Evolutionary conservation across 2,797 vertebrate species (phyloP).

Genomic region (Apogon talboti): DNA sequence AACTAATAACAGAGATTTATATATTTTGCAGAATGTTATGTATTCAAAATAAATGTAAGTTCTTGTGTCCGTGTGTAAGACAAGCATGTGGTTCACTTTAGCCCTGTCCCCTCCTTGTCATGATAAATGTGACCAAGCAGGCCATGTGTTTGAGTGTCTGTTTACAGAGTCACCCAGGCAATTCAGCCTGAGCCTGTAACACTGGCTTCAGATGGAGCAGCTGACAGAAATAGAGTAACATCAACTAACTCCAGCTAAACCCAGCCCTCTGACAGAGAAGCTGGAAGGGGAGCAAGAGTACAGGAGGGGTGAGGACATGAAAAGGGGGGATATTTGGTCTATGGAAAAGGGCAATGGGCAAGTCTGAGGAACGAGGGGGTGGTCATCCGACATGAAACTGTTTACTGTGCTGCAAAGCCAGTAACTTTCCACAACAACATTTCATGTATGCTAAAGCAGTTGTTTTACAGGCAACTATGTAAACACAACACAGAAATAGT

Average conservation of each 20-base stretch:
- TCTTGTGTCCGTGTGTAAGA: conserved; percentile 15
- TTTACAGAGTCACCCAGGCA: conserved; percentile 70
- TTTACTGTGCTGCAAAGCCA: conserved; percentile 31
- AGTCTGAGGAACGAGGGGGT: conserved; percentile 15
- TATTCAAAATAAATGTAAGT: conserved; percentile 4
- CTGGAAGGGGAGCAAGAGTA: conserved; percentile 15
- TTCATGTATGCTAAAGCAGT: conserved; percentile 7
- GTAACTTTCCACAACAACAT: conserved; percentile 42
- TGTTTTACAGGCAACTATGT: no score
- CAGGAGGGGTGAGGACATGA: conserved; percentile 3
- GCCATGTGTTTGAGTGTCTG: conserved; percentile 70
- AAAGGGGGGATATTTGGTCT: conserved; percentile 51
- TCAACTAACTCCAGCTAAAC: conserved; percentile 3
- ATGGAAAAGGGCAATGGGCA: conserved; percentile 48
- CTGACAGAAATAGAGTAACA: conserved; percentile 72
- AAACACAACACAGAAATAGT: no score
- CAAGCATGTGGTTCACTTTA: conserved; percentile 12
- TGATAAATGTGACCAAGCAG: conserved; percentile 49
- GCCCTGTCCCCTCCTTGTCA: conserved; percentile 1
- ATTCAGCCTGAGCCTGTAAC: conserved; percentile 46
- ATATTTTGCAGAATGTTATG: no score
- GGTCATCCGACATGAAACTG: conserved; percentile 18
- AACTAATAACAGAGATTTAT: background rate
- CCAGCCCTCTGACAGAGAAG: conserved; percentile 25
- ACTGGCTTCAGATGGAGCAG: conserved; percentile 35